Conservation (phyloP, 2,113 vertebrate genomes). For the Cranoglanis bouderius region DNA sequence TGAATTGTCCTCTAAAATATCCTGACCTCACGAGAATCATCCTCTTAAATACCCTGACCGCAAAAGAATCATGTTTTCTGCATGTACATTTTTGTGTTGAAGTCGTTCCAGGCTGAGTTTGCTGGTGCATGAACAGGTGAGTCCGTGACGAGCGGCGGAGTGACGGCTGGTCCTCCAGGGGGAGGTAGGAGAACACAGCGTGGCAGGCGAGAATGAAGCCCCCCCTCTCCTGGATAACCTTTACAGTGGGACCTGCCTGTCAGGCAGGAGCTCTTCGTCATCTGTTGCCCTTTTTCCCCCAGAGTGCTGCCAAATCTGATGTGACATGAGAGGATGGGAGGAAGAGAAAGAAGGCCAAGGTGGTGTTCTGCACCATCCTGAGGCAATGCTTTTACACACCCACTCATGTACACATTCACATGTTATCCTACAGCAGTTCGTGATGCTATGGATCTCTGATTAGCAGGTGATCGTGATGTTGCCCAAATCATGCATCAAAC, state of each 20-base stretch:
- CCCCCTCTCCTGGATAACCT: conserved; percentile 49
- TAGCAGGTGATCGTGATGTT: conserved; percentile 14
- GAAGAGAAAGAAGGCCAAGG: conserved; percentile 9
- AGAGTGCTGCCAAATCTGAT: conserved; percentile 47
- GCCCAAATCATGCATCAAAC: background rate
- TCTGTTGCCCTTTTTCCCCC: conserved; percentile 52
- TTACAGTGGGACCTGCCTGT: conserved; percentile 50
- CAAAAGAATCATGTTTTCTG: background rate
- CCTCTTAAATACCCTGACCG: background rate
- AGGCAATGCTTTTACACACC: background rate
- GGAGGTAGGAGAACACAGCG: conserved; percentile 25
- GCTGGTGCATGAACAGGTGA: conserved; percentile 45
- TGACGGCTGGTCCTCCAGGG: conserved; percentile 49
- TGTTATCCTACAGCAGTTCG: too few relatives aligned
- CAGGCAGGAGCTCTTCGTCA: conserved; percentile 51
- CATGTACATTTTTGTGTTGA: background rate
- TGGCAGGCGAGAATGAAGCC: conserved; percentile 38
- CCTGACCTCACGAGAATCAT: background rate
- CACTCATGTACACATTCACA: background rate
- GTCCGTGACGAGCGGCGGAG: conserved; percentile 41
- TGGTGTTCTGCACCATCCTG: conserved; percentile 12
- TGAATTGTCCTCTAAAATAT: background rate
- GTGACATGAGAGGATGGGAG: conserved; percentile 32
- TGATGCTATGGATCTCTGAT: background rate
- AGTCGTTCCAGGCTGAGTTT: background rate